These are phyloP conservation scores for Antrozous pallidus DNA, from an alignment of 2,797 vertebrate genomes.

Conservation along the genomic window DNA sequence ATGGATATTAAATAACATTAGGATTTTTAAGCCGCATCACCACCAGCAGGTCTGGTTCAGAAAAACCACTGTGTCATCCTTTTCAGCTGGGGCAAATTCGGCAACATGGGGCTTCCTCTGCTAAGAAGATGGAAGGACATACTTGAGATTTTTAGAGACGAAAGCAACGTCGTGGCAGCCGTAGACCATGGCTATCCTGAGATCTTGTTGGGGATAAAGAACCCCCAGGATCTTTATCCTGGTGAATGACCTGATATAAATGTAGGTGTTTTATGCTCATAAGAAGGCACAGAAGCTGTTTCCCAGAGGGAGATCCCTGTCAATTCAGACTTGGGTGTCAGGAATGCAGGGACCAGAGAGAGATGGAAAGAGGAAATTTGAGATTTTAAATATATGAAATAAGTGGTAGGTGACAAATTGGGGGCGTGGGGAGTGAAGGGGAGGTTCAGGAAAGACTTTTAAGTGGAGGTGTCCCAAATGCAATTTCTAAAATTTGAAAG, in stretches of 20 bases:
- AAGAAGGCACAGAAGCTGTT: not conserved
- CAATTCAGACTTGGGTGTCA: not conserved
- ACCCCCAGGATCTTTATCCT: not conserved
- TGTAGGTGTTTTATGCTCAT: not conserved
- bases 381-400: not conserved
- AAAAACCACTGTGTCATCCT: not conserved
- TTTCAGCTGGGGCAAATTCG: not conserved
- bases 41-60: not conserved
- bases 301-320: not conserved
- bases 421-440: too few relatives aligned
- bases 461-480: not conserved
- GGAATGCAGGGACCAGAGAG: not conserved
- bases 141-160: not conserved
- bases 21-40: not conserved
- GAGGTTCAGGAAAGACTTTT: not conserved
- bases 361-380: not conserved
- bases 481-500: conserved; percentile 2
- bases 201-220: not conserved
- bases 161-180: not conserved
- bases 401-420: not conserved
- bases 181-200: not conserved
- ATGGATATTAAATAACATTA: not conserved
- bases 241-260: not conserved
- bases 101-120: not conserved
- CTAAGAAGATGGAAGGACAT: not conserved